A percentile compares a stretch with the other conserved stretches of the same genome.
phyloP scores from a whole-genome alignment of 2,113 vertebrate species.

The Oncorhynchus mykiss region DNA sequence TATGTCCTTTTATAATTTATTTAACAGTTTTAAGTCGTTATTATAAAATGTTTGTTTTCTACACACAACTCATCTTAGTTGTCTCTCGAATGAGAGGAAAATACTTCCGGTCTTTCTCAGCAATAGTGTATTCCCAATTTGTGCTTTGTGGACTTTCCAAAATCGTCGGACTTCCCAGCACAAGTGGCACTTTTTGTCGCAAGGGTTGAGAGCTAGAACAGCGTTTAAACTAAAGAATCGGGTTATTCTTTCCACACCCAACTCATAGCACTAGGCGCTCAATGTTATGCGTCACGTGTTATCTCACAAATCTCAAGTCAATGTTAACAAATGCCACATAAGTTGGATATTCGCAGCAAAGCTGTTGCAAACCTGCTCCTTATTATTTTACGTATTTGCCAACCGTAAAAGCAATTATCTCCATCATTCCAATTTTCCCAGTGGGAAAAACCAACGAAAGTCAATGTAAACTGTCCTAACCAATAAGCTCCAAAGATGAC shows the following conservation, averaged over 20 bases:
- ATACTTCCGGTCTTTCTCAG: slow-evolving; percentile 79
- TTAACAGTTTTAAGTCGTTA: slow-evolving; percentile 70
- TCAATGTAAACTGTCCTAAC: too few species aligned
- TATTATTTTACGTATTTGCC: too few species aligned
- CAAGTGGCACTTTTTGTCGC: slow-evolving; percentile 40
- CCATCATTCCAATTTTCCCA: too few species aligned
- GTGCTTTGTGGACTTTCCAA: slow-evolving; percentile 42
- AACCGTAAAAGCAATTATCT: too few species aligned
- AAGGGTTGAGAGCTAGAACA: slow-evolving; percentile 35
- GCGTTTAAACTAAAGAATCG: slow-evolving; percentile 14
- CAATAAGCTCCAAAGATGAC: too few species aligned
- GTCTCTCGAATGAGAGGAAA: slow-evolving; percentile 62
- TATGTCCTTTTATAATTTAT: slow-evolving; percentile 77
- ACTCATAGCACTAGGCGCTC: too few species aligned
- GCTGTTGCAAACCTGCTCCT: too few species aligned
- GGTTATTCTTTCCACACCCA: slow-evolving; percentile 2
- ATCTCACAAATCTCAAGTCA: too few species aligned
- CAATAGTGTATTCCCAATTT: slow-evolving; percentile 76
- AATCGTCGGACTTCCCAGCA: slow-evolving; percentile 59
- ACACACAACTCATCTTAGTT: slow-evolving; percentile 71
- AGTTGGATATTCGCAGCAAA: too few species aligned
- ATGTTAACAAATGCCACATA: too few species aligned
- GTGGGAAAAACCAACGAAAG: too few species aligned
- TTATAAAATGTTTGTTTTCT: slow-evolving; percentile 67
- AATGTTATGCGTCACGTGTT: slow-evolving; percentile 32